Evolutionary conservation across 2,113 vertebrate genomes (phyloP).

Genomic region (Anhinga anhinga): DNA sequence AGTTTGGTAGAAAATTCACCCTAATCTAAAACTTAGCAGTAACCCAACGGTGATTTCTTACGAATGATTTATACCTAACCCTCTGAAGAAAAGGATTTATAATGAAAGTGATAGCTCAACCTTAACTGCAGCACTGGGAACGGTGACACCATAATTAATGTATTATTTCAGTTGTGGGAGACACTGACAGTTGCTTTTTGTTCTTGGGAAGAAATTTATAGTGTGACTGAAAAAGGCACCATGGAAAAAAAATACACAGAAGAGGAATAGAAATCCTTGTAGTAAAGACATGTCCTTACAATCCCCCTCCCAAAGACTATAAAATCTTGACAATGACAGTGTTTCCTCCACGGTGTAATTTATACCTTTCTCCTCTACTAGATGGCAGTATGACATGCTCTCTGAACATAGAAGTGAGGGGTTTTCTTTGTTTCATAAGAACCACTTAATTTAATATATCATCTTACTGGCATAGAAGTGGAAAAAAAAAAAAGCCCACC

Average conservation of each 20-base stretch:
- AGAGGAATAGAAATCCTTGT: neutral
- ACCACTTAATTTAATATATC: neutral
- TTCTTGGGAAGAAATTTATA: conserved; percentile 51
- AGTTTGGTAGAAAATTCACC: neutral
- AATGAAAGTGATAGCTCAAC: conserved; percentile 39
- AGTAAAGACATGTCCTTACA: conserved; percentile 24
- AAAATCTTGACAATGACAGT: neutral
- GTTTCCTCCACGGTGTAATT: neutral
- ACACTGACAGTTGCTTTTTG: conserved; percentile 37
- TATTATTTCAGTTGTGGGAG: conserved; percentile 43
- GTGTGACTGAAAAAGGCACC: neutral
- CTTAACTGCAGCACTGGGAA: conserved; percentile 39
- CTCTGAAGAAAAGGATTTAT: conserved; percentile 17
- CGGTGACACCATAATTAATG: conserved; percentile 25
- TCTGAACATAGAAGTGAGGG: neutral
- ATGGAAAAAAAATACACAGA: neutral
- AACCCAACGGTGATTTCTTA: conserved; percentile 9
- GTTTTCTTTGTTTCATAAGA: neutral
- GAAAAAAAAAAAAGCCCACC: neutral
- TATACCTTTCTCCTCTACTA: conserved; percentile 54
- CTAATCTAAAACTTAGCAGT: neutral
- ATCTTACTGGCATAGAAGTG: neutral
- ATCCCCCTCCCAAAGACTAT: neutral
- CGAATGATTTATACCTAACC: neutral
- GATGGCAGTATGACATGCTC: conserved; percentile 61